A percentile compares a stretch with the other conserved stretches of the same genome.
Conservation (phyloP, 2,797 vertebrate species). For the Sibirionetta formosa region DNA sequence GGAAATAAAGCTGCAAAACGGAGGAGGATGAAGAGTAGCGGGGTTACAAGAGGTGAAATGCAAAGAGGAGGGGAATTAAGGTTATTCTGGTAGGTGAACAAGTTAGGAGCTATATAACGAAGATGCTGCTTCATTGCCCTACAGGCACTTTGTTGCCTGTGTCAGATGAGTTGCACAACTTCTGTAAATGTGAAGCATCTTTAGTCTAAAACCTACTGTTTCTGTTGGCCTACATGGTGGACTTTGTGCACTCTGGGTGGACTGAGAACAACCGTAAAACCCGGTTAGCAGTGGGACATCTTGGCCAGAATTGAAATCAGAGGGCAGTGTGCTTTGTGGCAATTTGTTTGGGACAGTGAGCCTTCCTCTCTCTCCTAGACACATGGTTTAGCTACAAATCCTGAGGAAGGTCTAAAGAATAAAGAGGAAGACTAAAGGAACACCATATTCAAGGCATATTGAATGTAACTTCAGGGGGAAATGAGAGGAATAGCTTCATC, state of each 20-base stretch:
- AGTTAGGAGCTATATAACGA: neutral
- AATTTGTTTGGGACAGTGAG: neutral
- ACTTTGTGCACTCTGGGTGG: fast-evolving
- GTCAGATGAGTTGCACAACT: neutral
- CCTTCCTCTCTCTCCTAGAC: fast-evolving
- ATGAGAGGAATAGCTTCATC: neutral
- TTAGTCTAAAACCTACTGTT: neutral
- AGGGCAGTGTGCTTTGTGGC: neutral
- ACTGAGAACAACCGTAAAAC: neutral
- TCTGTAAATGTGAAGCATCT: neutral
- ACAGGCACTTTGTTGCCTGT: neutral
- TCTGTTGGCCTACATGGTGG: neutral
- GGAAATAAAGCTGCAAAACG: neutral
- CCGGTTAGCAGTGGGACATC: neutral
- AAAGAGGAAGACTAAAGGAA: neutral
- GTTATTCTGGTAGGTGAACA: neutral
- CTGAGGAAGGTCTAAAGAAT: neutral
- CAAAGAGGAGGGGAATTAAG: neutral
- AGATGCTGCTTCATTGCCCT: neutral
- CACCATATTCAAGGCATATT: neutral
- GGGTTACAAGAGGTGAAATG: neutral
- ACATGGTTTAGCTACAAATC: neutral
- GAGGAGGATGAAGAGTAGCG: neutral
- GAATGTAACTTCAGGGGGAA: neutral
- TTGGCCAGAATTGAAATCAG: neutral